Evolutionary conservation across 1,140 invertebrate genomes (phyloP).

Genomic region (Conus ventricosus): DNA sequence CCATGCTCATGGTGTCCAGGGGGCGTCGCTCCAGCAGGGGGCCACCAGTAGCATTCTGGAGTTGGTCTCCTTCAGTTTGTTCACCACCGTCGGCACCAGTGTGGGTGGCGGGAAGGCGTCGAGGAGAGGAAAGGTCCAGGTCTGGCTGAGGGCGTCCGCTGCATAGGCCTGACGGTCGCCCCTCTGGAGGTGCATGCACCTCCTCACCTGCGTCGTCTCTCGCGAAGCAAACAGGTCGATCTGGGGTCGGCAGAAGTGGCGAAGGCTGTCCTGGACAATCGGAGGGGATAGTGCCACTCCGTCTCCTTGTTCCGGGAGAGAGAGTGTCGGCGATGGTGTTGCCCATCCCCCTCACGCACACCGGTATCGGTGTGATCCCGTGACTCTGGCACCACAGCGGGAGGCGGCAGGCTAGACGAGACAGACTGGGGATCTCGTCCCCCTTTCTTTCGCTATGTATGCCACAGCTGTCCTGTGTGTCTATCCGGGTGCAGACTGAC

Average conservation of each 20-base stretch:
- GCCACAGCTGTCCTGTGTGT: slow-evolving; percentile 2
- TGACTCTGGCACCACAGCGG: not conserved
- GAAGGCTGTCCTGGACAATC: not conserved
- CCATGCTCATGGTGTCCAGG: not conserved
- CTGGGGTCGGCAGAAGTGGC: not conserved
- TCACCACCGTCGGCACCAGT: not conserved
- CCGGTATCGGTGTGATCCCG: not conserved
- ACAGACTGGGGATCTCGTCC: not conserved
- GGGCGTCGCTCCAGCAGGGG: not conserved
- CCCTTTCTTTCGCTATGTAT: not conserved
- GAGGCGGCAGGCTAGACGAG: not conserved
- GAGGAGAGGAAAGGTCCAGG: not conserved
- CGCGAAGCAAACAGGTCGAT: not conserved
- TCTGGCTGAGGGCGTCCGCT: slow-evolving; percentile 5
- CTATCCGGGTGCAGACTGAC: not conserved
- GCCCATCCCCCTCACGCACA: not conserved
- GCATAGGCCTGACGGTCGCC: too few relatives aligned
- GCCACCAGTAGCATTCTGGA: slow-evolving; percentile 2
- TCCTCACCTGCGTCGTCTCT: not conserved
- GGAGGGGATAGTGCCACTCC: too few relatives aligned
- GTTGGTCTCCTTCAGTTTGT: not conserved
- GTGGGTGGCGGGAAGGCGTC: not conserved
- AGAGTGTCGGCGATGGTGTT: not conserved
- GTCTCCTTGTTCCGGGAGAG: too few relatives aligned
- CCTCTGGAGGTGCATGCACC: not conserved